Percentiles rank a stretch among this genome's conserved stretches.
phyloP scores from a whole-genome alignment of 2,113 vertebrate species.

The Toxotes chatareus region DNA sequence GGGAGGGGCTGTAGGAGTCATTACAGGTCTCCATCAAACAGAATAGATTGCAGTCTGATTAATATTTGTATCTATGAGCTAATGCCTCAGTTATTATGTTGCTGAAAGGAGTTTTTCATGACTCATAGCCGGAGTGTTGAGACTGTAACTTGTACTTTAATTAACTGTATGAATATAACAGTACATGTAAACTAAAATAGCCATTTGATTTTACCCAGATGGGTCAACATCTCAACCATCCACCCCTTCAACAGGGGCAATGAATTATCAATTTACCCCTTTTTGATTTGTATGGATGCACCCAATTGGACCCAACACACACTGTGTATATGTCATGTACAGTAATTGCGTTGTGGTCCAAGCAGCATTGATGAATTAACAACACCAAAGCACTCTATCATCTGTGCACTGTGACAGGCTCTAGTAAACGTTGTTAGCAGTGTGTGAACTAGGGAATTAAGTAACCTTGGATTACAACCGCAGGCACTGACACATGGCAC shows the following conservation, averaged over 20 bases:
- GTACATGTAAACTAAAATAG: neutral
- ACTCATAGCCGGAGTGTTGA: too few species aligned
- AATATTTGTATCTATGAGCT: neutral
- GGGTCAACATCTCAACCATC: conserved; percentile 21
- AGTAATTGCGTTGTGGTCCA: conserved; percentile 45
- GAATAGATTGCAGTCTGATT: neutral
- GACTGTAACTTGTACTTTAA: neutral
- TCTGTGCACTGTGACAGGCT: conserved; percentile 12
- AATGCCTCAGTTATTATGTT: too few species aligned
- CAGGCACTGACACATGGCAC: conserved; percentile 46
- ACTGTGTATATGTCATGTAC: conserved; percentile 20
- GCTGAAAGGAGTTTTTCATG: too few species aligned
- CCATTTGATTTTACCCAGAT: neutral
- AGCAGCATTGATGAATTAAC: conserved; percentile 41
- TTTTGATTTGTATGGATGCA: conserved; percentile 32
- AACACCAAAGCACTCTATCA: conserved; percentile 26
- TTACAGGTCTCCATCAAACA: neutral
- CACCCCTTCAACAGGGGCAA: conserved; percentile 30
- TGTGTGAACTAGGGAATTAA: conserved; percentile 32
- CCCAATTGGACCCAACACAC: neutral
- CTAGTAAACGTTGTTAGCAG: conserved; percentile 31
- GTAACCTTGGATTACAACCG: conserved; percentile 64
- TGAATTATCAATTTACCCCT: conserved; percentile 30
- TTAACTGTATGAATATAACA: neutral
- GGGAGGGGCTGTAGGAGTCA: neutral